Percentiles rank a stretch among this genome's conserved stretches.
phyloP scores from a whole-genome alignment of 92 coral and sea anemone species.

The Zoanthus gigantus region DNA sequence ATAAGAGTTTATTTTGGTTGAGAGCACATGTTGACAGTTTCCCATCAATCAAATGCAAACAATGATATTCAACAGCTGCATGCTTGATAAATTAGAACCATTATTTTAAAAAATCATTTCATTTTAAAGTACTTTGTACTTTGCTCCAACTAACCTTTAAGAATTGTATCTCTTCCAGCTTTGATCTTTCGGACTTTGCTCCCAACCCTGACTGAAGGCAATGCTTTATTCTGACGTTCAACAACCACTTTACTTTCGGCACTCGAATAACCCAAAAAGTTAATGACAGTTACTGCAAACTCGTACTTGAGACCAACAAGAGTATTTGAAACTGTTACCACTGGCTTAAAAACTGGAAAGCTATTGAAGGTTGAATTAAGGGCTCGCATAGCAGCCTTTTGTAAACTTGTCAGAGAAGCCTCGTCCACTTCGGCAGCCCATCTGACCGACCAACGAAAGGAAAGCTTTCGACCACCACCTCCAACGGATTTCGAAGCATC shows the following conservation, averaged over 20 bases:
- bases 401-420: constrained; percentile 29
- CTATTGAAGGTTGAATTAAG: constrained; percentile 29
- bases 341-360: constrained; percentile 19
- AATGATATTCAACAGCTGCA: neutral
- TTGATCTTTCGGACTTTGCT: constrained; percentile 36
- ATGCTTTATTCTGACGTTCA: constrained; percentile 64
- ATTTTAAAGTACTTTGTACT: neutral
- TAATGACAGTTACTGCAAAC: constrained; percentile 64
- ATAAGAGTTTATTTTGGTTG: too few species aligned
- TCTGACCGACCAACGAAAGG: constrained; percentile 21
- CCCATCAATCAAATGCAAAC: too few species aligned
- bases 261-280: constrained; percentile 72
- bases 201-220: constrained; percentile 67
- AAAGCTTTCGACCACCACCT: neutral
- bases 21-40: too few species aligned
- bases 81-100: neutral
- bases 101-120: neutral
- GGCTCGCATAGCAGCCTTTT: constrained; percentile 48
- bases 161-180: constrained; percentile 49
- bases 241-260: constrained; percentile 46
- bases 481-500: neutral
- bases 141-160: constrained; percentile 60
- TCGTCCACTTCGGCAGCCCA: constrained; percentile 58
- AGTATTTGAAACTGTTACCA: neutral
- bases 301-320: constrained; percentile 60